Base-by-base conservation (phyloP, 2,888 invertebrate genomes). In the Isoperla grammatica region DNA sequence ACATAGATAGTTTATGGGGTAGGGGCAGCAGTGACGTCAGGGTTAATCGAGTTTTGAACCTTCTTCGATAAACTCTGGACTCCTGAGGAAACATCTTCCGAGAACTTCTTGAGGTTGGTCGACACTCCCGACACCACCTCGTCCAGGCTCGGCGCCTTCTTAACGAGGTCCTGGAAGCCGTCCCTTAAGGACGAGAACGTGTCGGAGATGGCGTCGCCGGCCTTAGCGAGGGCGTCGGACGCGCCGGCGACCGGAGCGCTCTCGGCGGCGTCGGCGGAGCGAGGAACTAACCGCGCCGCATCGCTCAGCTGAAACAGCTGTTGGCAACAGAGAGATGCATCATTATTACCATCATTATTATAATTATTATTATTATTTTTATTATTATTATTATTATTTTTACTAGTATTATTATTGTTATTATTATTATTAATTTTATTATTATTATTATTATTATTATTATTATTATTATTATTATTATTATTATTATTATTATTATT, bases 221-320 rank as follows among this genome's bases (percentile, higher is more conserved):
- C 39, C 15, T 39, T 53, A 19, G 53, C 37, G 1, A 53, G 40
- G 39, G 39, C 53, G 53, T 53, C 53, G 17, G 17, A 6, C 11
- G 17, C 17, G 29, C 35, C 12, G 37, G 50, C 9, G 17, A 20
- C 12, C 11, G 17, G 17, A 1, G 35, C 23, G 15, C 35, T 4
- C 15, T 35, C 12, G 4, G 4, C 39, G 3, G 37, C 20, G 39
- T 53, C 53, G 53, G 53, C 39, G 39, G 53, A 53, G 17, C 53
- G 53, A 17, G 53, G 53, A 4, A 39, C 39, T 15, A 53, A 37
- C 8, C 53, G 39, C 2, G 53, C 53, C 1, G 53, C 53, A 12
- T 37, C 53, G 40, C 9, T 37, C 39, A 53, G 39, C 53, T 53
- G 53, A 29, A 29, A 29, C 29, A 29, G 29, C 29, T n/a, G 13